Evolutionary conservation across 2,113 vertebrate genomes (phyloP).

Genomic region (Dromas ardeola): DNA sequence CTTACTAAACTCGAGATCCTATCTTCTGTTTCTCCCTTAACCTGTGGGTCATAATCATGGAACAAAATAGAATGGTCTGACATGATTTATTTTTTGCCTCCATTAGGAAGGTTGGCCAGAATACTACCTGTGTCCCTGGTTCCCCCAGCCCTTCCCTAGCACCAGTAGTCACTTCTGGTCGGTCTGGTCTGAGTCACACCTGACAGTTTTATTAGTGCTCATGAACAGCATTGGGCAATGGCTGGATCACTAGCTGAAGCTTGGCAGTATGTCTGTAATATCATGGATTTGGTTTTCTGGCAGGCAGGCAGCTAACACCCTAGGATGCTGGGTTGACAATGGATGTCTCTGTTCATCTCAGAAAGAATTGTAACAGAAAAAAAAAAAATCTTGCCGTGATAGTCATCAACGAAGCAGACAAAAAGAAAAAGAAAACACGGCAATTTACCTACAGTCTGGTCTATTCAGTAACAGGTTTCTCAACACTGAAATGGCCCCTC

Average conservation of each 20-base stretch:
- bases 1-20: not conserved
- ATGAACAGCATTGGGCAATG: not conserved
- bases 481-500: not conserved
- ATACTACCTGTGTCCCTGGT: not conserved
- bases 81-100: constrained; percentile 29
- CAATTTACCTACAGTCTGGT: constrained; percentile 23
- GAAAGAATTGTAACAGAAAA: constrained; percentile 16
- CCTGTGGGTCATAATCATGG: not conserved
- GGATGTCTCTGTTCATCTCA: constrained; percentile 41
- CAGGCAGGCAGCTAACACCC: constrained; percentile 3
- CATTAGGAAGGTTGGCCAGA: not conserved
- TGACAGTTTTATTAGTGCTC: constrained; percentile 39
- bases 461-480: constrained; percentile 10
- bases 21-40: not conserved
- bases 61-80: not conserved
- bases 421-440: not conserved
- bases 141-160: not conserved
- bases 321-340: constrained; percentile 16
- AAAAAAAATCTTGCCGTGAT: not conserved
- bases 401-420: not conserved
- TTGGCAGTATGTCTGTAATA: constrained; percentile 22
- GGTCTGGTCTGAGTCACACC: constrained; percentile 40
- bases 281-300: constrained; percentile 11
- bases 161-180: not conserved
- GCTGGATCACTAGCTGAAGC: constrained; percentile 20